These are phyloP conservation scores for Hippocampus kuda DNA, from an alignment of 2,797 vertebrate species.

Conservation along the genomic window DNA sequence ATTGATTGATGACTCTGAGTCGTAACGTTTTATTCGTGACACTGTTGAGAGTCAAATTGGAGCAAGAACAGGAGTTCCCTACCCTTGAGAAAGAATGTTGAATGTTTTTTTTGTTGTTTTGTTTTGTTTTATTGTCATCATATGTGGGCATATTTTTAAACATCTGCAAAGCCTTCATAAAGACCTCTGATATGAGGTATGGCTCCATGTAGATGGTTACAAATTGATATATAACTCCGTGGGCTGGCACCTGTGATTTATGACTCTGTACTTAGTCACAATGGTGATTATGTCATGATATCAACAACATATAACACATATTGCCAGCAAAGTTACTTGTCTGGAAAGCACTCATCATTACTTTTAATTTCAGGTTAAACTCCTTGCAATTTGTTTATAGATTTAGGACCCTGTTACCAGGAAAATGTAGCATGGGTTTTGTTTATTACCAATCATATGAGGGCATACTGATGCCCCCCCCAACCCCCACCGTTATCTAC, in stretches of 20 bases:
- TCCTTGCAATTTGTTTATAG: not conserved
- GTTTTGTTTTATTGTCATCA: not conserved
- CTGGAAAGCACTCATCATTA: not conserved
- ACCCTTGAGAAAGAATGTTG: not conserved
- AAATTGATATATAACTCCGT: not conserved
- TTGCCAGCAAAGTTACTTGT: not conserved
- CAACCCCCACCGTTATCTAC: not conserved
- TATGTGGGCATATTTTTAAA: not conserved
- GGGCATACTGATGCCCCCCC: not conserved
- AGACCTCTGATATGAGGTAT: not conserved
- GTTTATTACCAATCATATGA: not conserved
- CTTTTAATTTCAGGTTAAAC: not conserved
- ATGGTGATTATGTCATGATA: not conserved
- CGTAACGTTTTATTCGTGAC: not conserved
- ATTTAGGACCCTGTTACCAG: not conserved
- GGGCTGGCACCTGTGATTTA: not conserved
- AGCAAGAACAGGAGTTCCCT: not conserved
- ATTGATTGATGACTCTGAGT: no score
- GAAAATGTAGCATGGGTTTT: not conserved
- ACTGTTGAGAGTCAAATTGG: not conserved
- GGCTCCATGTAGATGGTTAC: not conserved
- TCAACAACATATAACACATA: not conserved
- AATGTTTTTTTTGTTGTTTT: not conserved
- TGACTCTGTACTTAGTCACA: not conserved
- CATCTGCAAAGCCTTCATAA: not conserved